A percentile compares a stretch with the other conserved stretches of the same genome.
Evolutionary conservation across 2,888 invertebrate genomes (phyloP).

Genomic region (Incurvaria masculella): DNA sequence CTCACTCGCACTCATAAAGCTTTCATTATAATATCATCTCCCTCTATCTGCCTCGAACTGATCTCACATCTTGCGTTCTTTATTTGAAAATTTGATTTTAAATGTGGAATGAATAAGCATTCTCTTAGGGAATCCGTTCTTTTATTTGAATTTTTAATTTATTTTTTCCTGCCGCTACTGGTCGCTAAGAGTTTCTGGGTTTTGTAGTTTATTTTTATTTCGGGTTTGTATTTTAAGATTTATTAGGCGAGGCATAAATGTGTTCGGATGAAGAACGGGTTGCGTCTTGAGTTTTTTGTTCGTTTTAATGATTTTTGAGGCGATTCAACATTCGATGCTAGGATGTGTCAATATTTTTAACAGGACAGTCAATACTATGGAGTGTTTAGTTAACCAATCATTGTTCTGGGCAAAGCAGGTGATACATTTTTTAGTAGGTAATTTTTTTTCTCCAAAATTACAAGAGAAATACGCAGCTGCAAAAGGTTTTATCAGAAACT

Average conservation of each 20-base stretch:
- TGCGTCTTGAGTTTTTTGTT: constrained; percentile 22
- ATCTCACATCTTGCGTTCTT: constrained; percentile 49
- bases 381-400: no score
- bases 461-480: no score
- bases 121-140: constrained; percentile 52
- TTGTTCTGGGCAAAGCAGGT: no score
- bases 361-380: no score
- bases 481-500: no score
- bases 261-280: constrained; percentile 23
- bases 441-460: no score
- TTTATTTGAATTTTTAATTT: constrained; percentile 54
- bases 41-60: constrained; percentile 29
- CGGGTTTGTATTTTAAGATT: constrained; percentile 28
- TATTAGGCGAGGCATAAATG: constrained; percentile 42
- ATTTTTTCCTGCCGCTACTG: constrained; percentile 43
- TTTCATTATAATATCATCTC: constrained; percentile 27
- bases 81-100: constrained; percentile 57
- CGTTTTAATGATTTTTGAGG: constrained; percentile 10
- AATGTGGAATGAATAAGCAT: constrained; percentile 58
- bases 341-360: no score
- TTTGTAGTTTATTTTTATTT: constrained; percentile 33
- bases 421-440: no score
- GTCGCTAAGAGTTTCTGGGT: constrained; percentile 24
- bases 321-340: no score
- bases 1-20: constrained; percentile 36